Base-by-base conservation (phyloP, 2,797 vertebrate genomes). In the Amphiprion clarkii region DNA sequence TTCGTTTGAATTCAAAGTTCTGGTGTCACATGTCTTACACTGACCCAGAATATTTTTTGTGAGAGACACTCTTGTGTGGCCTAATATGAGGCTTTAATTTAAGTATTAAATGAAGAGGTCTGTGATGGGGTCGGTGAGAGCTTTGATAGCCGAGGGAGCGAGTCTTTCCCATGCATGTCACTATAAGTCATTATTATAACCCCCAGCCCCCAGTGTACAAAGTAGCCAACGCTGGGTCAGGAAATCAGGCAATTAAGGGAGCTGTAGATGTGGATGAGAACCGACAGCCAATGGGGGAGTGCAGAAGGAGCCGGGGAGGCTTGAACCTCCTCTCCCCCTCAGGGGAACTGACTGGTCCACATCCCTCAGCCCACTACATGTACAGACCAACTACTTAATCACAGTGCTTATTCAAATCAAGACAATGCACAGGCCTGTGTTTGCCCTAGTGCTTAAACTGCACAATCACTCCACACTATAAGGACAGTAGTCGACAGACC, bases 181-280 rank as follows among this genome's bases (percentile, higher is more conserved):
- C 84, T 88, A 33, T 71, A 88, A 88, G 86, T 91, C 87, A 88
- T 87, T 78, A 89, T 90, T 88, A 88, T 82, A 84, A 81, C 80
- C 85, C 78, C 77, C 78, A 67, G 68, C 83, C 63, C 83, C 62
- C 63, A 79, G 79, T 57, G 17, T 42, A 73, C 78, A 81, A 85
- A 86, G 86, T 78, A 77, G 81, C 85, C 83, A 83, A 76, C 61
- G 40, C 71, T 71, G 75, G 87, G 78, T 82, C 76, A 83, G 76
- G 64, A 89, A 91, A 91, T 81, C 86, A 84, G 81, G 80, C 89
- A 92, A 93, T 93, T 91, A 94, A 68, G 60, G 78, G 65, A 67
- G 77, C 71, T 17, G 82, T 76, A 79, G 87, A 91, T 49, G 72
- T 65, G 79, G 77, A 94, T 91, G 79, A 80, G 86, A 93, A 74